Conservation (phyloP, 1,140 invertebrate species). For the Solenopsis fugax region DNA sequence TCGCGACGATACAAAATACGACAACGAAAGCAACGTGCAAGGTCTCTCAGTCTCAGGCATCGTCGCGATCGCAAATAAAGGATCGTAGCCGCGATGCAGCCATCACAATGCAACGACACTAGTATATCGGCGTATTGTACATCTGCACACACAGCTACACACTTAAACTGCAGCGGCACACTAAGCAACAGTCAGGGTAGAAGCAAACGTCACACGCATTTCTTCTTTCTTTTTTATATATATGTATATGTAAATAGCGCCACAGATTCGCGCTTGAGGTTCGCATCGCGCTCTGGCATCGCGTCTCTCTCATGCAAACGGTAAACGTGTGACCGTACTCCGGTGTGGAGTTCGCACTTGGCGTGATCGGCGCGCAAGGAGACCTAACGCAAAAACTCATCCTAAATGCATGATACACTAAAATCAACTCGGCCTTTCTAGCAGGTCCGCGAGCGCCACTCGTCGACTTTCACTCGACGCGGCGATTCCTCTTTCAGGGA, state of each 20-base stretch:
- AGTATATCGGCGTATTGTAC: background rate
- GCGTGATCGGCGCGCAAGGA: slow-evolving; percentile 1
- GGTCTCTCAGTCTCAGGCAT: background rate
- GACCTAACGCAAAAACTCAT: slow-evolving; percentile 8
- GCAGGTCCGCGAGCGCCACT: background rate
- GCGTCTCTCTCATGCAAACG: slow-evolving; percentile 51
- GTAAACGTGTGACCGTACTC: slow-evolving; percentile 18
- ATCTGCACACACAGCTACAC: slow-evolving; percentile 19
- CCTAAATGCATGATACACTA: slow-evolving; percentile 10
- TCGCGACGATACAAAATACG: slow-evolving; percentile 14
- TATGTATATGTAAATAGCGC: background rate
- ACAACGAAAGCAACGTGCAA: slow-evolving; percentile 55
- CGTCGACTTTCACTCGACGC: slow-evolving; percentile 38
- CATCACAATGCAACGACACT: slow-evolving; percentile 15
- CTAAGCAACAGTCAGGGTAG: slow-evolving; percentile 19
- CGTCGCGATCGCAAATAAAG: background rate
- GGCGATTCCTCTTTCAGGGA: background rate
- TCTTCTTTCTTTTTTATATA: background rate
- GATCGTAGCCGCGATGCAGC: background rate
- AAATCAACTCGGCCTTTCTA: slow-evolving; percentile 1
- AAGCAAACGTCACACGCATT: slow-evolving; percentile 18
- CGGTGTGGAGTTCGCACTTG: slow-evolving; percentile 13
- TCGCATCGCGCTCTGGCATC: slow-evolving; percentile 37
- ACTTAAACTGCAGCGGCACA: slow-evolving; percentile 33
- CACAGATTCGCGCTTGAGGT: background rate